Conservation (phyloP, 2,797 vertebrate genomes). For the Neosilurus hyrtlii region DNA sequence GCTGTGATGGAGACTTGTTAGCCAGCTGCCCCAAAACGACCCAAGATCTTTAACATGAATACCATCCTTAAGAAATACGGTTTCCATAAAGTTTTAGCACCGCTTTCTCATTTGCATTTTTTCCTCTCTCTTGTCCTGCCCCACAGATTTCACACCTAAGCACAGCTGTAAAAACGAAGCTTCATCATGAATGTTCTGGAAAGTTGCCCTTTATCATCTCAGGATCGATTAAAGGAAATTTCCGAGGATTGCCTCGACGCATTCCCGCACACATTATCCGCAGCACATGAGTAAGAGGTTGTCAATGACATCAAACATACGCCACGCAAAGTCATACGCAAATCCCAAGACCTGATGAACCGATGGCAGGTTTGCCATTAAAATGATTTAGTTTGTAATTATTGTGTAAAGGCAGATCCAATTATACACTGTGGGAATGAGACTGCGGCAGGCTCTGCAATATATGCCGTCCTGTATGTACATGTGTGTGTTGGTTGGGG, state of each 20-base stretch:
- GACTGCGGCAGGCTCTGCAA: constrained; percentile 35
- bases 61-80: neutral
- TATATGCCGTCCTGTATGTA: neutral
- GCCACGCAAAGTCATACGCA: constrained; percentile 59
- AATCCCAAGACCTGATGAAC: constrained; percentile 16
- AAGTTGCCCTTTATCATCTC: neutral
- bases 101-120: neutral
- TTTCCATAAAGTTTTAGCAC: neutral
- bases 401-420: constrained; percentile 70
- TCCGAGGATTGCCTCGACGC: neutral
- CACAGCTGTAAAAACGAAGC: neutral
- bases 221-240: neutral
- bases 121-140: neutral
- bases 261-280: constrained; percentile 12
- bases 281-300: neutral
- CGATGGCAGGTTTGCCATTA: constrained; percentile 42
- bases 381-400: constrained; percentile 74
- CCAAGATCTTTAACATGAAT: no score
- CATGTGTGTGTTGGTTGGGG: neutral
- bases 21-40: no score
- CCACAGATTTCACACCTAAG: neutral
- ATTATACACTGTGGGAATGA: constrained; percentile 59
- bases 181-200: neutral
- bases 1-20: no score
- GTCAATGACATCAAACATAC: constrained; percentile 27